These are phyloP conservation scores for Deroptyus accipitrinus DNA, from an alignment of 2,113 vertebrate genomes.

Conservation along the genomic window DNA sequence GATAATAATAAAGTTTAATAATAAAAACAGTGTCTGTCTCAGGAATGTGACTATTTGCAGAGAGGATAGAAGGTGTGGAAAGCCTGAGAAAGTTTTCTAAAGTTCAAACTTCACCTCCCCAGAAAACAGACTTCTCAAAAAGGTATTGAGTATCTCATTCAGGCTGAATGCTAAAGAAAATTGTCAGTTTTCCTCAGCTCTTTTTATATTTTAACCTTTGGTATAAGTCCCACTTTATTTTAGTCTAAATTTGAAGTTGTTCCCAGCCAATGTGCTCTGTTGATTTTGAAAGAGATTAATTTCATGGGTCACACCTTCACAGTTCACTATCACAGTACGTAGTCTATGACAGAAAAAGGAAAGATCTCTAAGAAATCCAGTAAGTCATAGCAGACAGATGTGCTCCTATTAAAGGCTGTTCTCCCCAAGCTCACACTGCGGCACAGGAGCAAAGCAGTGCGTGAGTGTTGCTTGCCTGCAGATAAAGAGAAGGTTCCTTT, in stretches of 20 bases:
- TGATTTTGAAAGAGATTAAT: neutral
- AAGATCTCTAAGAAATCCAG: neutral
- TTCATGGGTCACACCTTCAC: neutral
- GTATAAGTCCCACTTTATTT: neutral
- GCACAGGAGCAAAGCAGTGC: neutral
- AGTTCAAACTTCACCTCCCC: neutral
- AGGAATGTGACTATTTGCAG: neutral
- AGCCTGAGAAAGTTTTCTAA: neutral
- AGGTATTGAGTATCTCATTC: neutral
- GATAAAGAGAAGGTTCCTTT: conserved; percentile 1
- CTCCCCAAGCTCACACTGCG: neutral
- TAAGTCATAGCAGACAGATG: accelerated
- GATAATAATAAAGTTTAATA: neutral
- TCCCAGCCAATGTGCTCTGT: neutral
- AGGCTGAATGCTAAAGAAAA: neutral
- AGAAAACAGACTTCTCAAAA: neutral
- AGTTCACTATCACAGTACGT: neutral
- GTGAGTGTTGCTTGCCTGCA: neutral
- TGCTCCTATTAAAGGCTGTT: neutral
- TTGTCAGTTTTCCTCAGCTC: neutral
- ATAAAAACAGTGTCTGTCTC: neutral
- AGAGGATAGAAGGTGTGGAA: neutral
- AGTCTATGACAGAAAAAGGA: neutral
- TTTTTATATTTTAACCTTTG: neutral
- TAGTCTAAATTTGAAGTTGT: neutral